Conservation (phyloP, 1,140 invertebrate species). For the Drosophila nannoptera region DNA sequence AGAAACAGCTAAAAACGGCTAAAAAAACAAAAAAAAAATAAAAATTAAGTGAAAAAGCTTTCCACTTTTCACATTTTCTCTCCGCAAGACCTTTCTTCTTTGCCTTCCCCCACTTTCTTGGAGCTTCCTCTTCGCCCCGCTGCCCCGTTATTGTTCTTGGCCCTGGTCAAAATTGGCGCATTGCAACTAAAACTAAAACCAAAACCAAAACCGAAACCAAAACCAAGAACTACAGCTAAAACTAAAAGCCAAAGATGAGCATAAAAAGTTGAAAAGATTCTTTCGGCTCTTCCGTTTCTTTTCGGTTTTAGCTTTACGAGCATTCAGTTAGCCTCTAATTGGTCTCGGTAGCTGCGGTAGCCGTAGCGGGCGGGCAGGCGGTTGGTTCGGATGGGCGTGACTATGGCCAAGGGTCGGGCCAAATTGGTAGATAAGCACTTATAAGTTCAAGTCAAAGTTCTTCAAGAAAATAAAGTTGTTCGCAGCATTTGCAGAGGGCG, state of each 20-base stretch:
- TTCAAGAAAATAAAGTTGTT: constrained; percentile 4
- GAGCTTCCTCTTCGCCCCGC: neutral
- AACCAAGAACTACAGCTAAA: constrained; percentile 22
- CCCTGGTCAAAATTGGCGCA: constrained; percentile 68
- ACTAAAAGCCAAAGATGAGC: constrained; percentile 49
- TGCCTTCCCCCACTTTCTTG: constrained; percentile 4
- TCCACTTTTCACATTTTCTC: neutral
- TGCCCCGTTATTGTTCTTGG: constrained; percentile 23
- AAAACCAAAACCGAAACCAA: no score
- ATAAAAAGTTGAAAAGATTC: constrained; percentile 40
- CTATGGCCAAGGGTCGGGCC: neutral
- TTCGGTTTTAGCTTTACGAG: constrained; percentile 28
- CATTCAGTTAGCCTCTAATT: constrained; percentile 33
- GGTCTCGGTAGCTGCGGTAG: constrained; percentile 33
- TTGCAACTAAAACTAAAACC: constrained; percentile 41
- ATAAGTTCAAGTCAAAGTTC: constrained; percentile 27
- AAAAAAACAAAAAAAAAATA: no score
- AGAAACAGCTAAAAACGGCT: no score
- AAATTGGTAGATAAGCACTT: constrained; percentile 36
- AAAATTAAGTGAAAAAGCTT: neutral
- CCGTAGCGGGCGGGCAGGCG: constrained; percentile 18
- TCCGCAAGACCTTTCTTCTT: constrained; percentile 10
- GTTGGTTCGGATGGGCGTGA: neutral
- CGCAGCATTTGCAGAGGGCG: neutral
- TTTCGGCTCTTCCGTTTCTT: no score